Evolutionary conservation across 2,113 vertebrate genomes (phyloP).

Genomic region (Prolemur simus): DNA sequence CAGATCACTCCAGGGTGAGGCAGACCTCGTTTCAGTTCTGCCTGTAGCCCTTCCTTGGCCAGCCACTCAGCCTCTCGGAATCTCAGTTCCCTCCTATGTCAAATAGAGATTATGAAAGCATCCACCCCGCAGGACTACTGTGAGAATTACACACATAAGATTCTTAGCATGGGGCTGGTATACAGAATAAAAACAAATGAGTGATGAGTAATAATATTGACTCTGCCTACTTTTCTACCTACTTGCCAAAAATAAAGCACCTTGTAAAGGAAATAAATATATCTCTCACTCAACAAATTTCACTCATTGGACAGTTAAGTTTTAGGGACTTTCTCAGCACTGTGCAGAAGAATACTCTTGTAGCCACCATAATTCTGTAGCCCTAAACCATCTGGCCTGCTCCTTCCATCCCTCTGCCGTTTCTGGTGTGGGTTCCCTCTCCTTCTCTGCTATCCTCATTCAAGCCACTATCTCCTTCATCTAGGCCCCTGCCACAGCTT

Average conservation of each 20-base stretch:
- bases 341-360: not conserved
- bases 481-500: not conserved
- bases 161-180: not conserved
- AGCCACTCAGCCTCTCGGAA: not conserved
- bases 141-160: not conserved
- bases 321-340: not conserved
- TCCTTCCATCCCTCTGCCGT: not conserved
- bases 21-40: not conserved
- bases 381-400: not conserved
- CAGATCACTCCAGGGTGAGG: fast-evolving
- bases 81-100: not conserved
- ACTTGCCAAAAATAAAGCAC: not conserved
- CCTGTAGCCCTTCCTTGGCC: not conserved
- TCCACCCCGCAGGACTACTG: not conserved
- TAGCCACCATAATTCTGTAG: not conserved
- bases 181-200: not conserved
- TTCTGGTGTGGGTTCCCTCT: not conserved
- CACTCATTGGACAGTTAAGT: not conserved
- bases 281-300: not conserved
- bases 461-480: not conserved
- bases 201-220: not conserved
- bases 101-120: not conserved
- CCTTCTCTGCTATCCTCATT: not conserved
- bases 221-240: not conserved
- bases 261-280: not conserved